Conservation (phyloP, 2,113 vertebrate species). For the Rhinopomastus cyanomelas region DNA sequence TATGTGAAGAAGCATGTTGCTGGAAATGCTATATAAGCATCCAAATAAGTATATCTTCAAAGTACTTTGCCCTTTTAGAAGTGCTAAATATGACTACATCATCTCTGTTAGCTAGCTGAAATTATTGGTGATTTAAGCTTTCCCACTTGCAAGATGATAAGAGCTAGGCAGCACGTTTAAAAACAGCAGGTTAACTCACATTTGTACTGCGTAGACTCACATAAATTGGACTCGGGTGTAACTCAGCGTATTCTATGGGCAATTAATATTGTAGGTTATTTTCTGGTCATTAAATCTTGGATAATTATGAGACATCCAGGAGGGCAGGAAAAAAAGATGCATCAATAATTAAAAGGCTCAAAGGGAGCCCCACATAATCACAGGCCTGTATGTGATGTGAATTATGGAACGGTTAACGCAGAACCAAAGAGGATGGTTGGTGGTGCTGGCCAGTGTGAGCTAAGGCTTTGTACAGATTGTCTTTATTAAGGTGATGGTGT, state of each 20-base stretch:
- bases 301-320: neutral
- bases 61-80: slow-evolving; percentile 35
- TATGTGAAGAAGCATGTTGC: neutral
- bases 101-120: neutral
- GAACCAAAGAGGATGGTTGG: neutral
- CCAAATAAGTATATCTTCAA: neutral
- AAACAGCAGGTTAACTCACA: neutral
- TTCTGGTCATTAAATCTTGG: neutral
- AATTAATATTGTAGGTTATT: neutral
- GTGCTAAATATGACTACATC: slow-evolving; percentile 34
- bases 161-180: neutral
- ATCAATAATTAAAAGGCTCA: slow-evolving; percentile 12
- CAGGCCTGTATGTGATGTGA: neutral
- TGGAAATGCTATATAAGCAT: neutral
- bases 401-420: neutral
- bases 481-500: neutral
- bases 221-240: neutral
- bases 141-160: neutral
- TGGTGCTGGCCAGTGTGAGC: neutral
- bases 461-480: neutral
- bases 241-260: neutral
- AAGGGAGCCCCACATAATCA: neutral
- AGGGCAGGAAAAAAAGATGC: neutral
- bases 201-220: neutral
- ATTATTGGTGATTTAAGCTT: neutral